These are phyloP conservation scores for Eledona agricola DNA, from an alignment of 2,888 invertebrate genomes.

Conservation along the genomic window DNA sequence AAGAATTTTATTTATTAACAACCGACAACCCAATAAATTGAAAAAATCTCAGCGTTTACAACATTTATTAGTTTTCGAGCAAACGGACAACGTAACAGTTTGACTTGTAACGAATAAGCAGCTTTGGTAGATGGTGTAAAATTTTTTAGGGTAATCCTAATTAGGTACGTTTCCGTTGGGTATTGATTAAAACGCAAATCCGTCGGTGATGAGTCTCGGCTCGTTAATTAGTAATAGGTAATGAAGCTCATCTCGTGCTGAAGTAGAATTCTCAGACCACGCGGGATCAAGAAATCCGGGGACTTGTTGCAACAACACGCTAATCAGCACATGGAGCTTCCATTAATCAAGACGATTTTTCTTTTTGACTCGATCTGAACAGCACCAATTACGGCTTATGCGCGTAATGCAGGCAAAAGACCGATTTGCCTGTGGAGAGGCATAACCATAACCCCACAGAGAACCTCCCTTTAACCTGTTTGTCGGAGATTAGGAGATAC, in stretches of 20 bases:
- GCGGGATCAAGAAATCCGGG: no score
- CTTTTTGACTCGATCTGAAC: slow-evolving; percentile 2
- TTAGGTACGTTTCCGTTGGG: no score
- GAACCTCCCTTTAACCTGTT: slow-evolving; percentile 45
- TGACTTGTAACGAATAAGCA: no score
- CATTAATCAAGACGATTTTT: background rate
- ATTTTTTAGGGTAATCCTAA: no score
- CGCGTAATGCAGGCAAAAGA: slow-evolving; percentile 26
- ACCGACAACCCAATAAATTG: slow-evolving; percentile 26
- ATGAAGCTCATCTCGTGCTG: slow-evolving; percentile 26
- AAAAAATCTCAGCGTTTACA: slow-evolving; percentile 14
- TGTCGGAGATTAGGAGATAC: slow-evolving; percentile 57
- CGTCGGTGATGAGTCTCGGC: slow-evolving; percentile 27
- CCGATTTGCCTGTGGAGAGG: slow-evolving; percentile 26
- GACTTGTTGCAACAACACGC: no score
- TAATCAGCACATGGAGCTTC: no score
- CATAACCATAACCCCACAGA: slow-evolving; percentile 23
- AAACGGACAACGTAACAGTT: no score
- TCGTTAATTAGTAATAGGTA: slow-evolving; percentile 36
- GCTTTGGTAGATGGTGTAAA: no score
- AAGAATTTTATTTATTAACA: slow-evolving; percentile 32
- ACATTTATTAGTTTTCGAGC: no score
- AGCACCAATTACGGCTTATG: slow-evolving; percentile 12
- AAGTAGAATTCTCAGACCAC: slow-evolving; percentile 28
- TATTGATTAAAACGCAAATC: slow-evolving; percentile 25